phyloP scores from a whole-genome alignment of 2,113 vertebrate species.

The Gavia stellata region DNA sequence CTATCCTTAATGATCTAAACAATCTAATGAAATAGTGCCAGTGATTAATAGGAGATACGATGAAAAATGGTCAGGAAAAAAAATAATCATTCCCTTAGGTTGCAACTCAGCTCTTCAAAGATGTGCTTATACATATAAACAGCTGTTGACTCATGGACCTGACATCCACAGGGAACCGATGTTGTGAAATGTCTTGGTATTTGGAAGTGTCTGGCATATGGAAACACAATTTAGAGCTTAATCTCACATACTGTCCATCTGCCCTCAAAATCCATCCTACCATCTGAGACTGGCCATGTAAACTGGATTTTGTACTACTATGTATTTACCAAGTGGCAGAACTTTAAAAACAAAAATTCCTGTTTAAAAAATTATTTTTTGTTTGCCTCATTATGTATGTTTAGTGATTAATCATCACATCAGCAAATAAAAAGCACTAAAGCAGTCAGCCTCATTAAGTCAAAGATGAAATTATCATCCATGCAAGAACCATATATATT shows the following conservation, averaged over 20 bases:
- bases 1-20: background rate
- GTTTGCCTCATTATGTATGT: background rate
- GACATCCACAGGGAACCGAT: background rate
- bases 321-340: background rate
- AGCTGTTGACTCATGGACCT: background rate
- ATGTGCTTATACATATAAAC: background rate
- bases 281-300: background rate
- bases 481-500: background rate
- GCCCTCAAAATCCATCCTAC: background rate
- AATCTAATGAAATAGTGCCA: background rate
- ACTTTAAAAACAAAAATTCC: background rate
- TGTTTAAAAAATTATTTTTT: background rate
- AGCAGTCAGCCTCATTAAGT: background rate
- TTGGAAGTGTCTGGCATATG: background rate
- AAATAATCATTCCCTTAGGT: background rate
- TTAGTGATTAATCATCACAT: background rate
- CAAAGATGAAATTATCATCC: background rate
- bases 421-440: background rate
- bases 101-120: background rate
- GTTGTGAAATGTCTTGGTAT: background rate
- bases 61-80: background rate
- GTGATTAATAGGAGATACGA: background rate
- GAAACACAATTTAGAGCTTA: background rate
- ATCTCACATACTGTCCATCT: background rate
- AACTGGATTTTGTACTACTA: background rate